Evolutionary conservation across 2,113 vertebrate genomes (phyloP).

Genomic region (Calidris pugnax): DNA sequence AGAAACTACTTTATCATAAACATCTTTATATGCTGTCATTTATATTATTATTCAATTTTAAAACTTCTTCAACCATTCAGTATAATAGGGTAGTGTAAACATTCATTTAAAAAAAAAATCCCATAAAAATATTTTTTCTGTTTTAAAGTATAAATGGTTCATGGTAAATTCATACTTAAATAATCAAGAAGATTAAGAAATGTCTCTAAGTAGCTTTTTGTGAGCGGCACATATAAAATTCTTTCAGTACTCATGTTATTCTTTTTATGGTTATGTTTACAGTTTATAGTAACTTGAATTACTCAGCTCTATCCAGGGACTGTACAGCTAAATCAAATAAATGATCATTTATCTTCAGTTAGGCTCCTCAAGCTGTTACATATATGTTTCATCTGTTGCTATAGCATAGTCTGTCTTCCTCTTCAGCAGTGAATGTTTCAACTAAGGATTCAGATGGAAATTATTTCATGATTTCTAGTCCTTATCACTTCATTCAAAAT

Average conservation of each 20-base stretch:
- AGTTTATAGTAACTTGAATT: not conserved
- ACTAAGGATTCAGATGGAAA: not conserved
- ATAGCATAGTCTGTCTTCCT: not conserved
- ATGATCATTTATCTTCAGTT: constrained; percentile 13
- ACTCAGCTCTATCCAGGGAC: not conserved
- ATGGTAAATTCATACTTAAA: not conserved
- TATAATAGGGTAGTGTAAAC: not conserved
- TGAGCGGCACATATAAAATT: not conserved
- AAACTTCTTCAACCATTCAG: not conserved
- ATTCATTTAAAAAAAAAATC: not conserved
- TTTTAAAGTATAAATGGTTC: not conserved
- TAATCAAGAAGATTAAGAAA: not conserved
- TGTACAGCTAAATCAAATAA: not conserved
- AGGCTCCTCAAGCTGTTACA: not conserved
- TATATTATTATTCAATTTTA: not conserved
- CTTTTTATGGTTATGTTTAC: not conserved
- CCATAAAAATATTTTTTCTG: not conserved
- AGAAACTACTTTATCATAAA: not conserved
- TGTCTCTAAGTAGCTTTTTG: not conserved
- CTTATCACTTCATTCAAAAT: not conserved
- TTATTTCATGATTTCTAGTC: not conserved
- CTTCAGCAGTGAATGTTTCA: not conserved
- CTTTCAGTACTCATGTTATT: not conserved
- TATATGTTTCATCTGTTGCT: not conserved
- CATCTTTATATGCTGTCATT: not conserved